Evolutionary conservation across 2,888 invertebrate genomes (phyloP), one percentile per base, ranked within the genome.

Genomic region (Chymomyza amoena): DNA sequence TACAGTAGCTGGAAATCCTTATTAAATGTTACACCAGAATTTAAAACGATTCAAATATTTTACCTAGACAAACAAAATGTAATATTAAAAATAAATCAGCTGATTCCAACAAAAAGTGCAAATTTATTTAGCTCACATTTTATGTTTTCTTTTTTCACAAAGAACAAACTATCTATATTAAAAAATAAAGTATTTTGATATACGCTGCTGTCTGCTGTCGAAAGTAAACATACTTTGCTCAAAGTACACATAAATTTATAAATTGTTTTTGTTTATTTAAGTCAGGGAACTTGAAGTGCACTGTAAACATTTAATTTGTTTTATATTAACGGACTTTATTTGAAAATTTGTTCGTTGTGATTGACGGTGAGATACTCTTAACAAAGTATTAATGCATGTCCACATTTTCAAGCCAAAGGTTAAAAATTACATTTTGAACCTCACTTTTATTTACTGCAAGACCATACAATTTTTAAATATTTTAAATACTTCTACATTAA

Each of bases 201-300:
- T 45, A 13, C 13, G 39, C 39, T 45, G 39, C 13, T 4, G 39
- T 51, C 4, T 51, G 45, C n/a, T 20, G n/a, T 45, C 70, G 69
- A 62, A 61, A 62, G 73, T 68, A 79, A 75, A 79, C 72, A 78
- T 70, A 77, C 76, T 75, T 76, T 76, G 72, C 75, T 64, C 75
- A 77, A 69, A 70, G 77, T 73, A 82, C 81, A 80, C 84, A 81
- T 83, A 81, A 69, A 72, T 73, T 76, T 73, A 75, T 75, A 78
- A 77, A 85, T 84, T 90, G 87, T 90, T 90, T 89, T 89, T 89
- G 86, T 90, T 90, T 89, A 88, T 88, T 86, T 82, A 88, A 89
- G 90, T 87, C 90, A 89, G 89, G 89, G 89, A 84, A 87, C 89
- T 83, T 90, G 78, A 84, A 90, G 90, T 90, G 90, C 87, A 89